Evolutionary conservation across 2,888 invertebrate genomes (phyloP).

Genomic region (Phrixothrix hirtus): DNA sequence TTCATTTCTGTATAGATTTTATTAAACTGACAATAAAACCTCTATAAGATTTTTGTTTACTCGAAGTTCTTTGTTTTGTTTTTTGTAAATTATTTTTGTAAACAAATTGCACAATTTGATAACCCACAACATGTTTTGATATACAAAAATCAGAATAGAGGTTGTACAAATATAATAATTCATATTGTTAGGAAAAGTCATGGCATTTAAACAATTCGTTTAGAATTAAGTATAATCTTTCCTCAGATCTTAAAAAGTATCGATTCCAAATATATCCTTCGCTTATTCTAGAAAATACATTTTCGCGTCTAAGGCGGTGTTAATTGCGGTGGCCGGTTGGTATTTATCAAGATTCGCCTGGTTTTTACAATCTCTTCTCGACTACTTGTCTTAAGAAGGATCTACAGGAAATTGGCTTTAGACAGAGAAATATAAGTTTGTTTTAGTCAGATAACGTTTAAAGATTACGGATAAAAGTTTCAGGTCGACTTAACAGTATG

Average conservation of each 20-base stretch:
- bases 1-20: constrained; percentile 3
- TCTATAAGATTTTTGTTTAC: neutral
- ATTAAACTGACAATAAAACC: constrained; percentile 3
- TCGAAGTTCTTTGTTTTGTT: neutral
- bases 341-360: constrained; percentile 46
- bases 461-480: constrained; percentile 46
- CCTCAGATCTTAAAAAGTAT: too few relatives aligned
- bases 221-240: too few relatives aligned
- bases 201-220: too few relatives aligned
- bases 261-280: neutral
- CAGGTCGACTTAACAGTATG: constrained; percentile 38
- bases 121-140: too few relatives aligned
- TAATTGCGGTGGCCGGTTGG: constrained; percentile 45
- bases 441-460: constrained; percentile 45
- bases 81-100: too few relatives aligned
- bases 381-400: constrained; percentile 44
- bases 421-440: constrained; percentile 50
- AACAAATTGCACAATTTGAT: too few relatives aligned
- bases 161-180: too few relatives aligned
- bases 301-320: constrained; percentile 37
- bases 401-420: constrained; percentile 48
- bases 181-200: too few relatives aligned
- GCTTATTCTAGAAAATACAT: neutral
- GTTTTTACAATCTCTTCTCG: constrained; percentile 47
- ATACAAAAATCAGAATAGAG: too few relatives aligned